Conservation (phyloP, 1,140 invertebrate genomes). For the Bombus pascuorum region DNA sequence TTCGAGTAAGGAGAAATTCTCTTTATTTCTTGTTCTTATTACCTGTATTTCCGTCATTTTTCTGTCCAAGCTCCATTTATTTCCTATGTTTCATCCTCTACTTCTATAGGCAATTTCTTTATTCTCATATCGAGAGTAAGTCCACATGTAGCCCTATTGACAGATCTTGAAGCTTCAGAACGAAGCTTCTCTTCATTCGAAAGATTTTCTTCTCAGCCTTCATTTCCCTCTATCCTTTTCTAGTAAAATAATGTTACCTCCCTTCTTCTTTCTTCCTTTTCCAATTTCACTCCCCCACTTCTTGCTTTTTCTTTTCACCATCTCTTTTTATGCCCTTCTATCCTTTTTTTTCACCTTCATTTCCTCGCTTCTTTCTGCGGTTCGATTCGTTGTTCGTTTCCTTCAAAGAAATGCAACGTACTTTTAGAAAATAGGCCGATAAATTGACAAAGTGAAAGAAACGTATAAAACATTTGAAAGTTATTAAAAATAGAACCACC, state of each 20-base stretch:
- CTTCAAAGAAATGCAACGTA: background rate
- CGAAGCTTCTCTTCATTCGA: background rate
- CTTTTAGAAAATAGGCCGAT: background rate
- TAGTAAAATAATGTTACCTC: background rate
- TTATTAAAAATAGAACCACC: background rate
- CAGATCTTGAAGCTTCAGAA: background rate
- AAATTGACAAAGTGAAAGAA: background rate
- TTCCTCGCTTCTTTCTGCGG: background rate
- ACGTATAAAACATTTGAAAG: background rate
- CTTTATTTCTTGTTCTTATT: background rate
- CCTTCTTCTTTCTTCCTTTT: background rate
- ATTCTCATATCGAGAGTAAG: background rate
- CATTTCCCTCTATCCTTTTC: background rate
- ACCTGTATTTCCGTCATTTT: background rate
- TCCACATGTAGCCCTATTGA: conserved; percentile 1
- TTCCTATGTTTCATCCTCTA: background rate
- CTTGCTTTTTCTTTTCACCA: background rate
- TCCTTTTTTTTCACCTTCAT: background rate
- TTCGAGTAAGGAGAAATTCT: background rate
- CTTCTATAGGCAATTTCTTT: background rate
- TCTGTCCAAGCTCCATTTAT: background rate
- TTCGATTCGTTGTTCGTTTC: background rate
- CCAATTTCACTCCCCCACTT: background rate
- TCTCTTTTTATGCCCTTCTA: background rate
- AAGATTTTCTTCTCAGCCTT: background rate